Evolutionary conservation across 2,797 vertebrate genomes (phyloP).

Genomic region (Leucoraja ocellata): DNA sequence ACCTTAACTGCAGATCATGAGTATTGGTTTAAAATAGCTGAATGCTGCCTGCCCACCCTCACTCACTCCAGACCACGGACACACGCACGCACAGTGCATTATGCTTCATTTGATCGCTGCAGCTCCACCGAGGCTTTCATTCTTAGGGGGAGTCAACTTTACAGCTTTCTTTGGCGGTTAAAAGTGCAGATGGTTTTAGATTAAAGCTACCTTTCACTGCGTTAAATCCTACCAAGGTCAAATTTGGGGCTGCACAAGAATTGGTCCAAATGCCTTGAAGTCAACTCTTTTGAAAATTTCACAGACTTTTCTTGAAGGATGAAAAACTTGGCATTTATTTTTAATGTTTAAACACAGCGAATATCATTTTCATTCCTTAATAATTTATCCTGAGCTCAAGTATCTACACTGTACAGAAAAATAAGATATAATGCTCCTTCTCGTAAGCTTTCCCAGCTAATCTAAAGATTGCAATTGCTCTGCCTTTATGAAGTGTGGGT

Average conservation of each 20-base stretch:
- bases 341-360: not conserved
- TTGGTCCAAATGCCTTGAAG: not conserved
- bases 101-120: constrained; percentile 45
- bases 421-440: not conserved
- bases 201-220: constrained; percentile 48
- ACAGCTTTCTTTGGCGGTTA: constrained; percentile 51
- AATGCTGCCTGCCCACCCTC: constrained; percentile 41
- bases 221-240: constrained; percentile 62
- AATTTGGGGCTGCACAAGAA: constrained; percentile 3
- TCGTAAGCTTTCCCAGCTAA: too few species aligned
- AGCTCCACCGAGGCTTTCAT: constrained; percentile 42
- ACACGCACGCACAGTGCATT: constrained; percentile 43
- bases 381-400: not conserved
- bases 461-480: too few species aligned
- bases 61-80: constrained; percentile 46
- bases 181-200: constrained; percentile 48
- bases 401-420: not conserved
- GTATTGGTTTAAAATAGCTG: constrained; percentile 48
- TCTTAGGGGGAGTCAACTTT: constrained; percentile 46
- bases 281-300: constrained; percentile 3
- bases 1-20: constrained; percentile 50
- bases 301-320: not conserved
- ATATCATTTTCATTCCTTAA: not conserved
- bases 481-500: too few species aligned
- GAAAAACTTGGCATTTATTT: not conserved